These are phyloP conservation scores for Nomada ferruginata DNA, from an alignment of 2,888 invertebrate species.

Conservation along the genomic window DNA sequence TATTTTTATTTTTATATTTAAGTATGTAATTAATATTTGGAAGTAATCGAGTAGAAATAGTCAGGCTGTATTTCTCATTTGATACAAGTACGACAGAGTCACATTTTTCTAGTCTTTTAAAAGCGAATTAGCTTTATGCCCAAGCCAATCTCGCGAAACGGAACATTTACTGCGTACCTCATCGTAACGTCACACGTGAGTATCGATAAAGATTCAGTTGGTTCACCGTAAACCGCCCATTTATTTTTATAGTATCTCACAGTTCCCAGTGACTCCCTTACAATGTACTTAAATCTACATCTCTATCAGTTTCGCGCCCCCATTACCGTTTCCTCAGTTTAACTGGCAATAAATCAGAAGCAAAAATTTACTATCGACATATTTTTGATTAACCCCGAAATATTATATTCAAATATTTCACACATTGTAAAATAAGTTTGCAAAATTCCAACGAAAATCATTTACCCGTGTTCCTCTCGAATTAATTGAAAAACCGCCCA, in stretches of 20 bases:
- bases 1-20: too few species aligned
- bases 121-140: background rate
- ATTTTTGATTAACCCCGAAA: too few species aligned
- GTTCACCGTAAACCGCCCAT: background rate
- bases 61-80: background rate
- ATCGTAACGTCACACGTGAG: background rate
- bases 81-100: background rate
- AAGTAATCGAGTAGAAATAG: background rate
- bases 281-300: background rate
- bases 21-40: too few species aligned
- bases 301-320: background rate
- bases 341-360: too few species aligned
- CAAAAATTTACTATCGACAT: too few species aligned
- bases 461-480: too few species aligned
- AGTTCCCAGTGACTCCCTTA: background rate
- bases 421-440: too few species aligned
- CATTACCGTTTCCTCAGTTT: background rate
- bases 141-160: background rate
- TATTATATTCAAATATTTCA: too few species aligned
- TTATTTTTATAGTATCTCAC: background rate
- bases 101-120: background rate
- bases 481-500: too few species aligned
- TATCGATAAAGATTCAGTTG: background rate
- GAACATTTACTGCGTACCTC: conserved; percentile 5
- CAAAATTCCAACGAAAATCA: too few species aligned